Conservation (phyloP, 2,113 vertebrate species). For the Lepus americanus region DNA sequence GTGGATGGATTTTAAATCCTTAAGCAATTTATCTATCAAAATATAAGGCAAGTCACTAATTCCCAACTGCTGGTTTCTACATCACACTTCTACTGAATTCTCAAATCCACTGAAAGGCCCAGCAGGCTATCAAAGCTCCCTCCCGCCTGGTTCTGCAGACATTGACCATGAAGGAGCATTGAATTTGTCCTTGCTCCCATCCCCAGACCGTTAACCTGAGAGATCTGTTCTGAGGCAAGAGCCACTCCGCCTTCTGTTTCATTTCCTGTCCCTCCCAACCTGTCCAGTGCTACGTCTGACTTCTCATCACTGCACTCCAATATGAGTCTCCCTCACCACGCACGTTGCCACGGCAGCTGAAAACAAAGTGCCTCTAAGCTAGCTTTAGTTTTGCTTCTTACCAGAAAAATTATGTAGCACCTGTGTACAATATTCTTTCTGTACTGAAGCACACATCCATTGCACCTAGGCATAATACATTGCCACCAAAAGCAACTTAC, state of each 20-base stretch:
- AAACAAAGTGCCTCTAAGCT: background rate
- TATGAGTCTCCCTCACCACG: background rate
- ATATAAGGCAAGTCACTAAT: conserved; percentile 30
- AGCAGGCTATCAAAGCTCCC: background rate
- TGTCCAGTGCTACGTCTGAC: conserved; percentile 29
- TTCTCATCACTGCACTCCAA: background rate
- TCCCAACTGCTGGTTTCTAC: conserved; percentile 54
- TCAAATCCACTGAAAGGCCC: conserved; percentile 37
- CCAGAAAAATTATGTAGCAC: background rate
- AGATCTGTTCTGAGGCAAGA: conserved; percentile 30
- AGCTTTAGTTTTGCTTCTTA: conserved; percentile 24
- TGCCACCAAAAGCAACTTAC: background rate
- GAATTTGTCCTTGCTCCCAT: conserved; percentile 56
- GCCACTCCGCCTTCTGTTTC: conserved; percentile 47
- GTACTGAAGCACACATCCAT: background rate
- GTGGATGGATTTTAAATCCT: conserved; percentile 63
- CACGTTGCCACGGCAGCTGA: background rate
- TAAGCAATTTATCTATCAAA: conserved; percentile 75
- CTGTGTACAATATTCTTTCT: background rate
- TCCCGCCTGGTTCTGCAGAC: conserved; percentile 26
- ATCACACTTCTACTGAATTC: conserved; percentile 42
- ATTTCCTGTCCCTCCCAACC: conserved; percentile 66
- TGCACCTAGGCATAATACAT: background rate
- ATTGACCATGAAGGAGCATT: conserved; percentile 49
- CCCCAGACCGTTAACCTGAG: conserved; percentile 29